Evolutionary conservation across 2,113 vertebrate species (phyloP).

Genomic region (Chaenogobius annularis): DNA sequence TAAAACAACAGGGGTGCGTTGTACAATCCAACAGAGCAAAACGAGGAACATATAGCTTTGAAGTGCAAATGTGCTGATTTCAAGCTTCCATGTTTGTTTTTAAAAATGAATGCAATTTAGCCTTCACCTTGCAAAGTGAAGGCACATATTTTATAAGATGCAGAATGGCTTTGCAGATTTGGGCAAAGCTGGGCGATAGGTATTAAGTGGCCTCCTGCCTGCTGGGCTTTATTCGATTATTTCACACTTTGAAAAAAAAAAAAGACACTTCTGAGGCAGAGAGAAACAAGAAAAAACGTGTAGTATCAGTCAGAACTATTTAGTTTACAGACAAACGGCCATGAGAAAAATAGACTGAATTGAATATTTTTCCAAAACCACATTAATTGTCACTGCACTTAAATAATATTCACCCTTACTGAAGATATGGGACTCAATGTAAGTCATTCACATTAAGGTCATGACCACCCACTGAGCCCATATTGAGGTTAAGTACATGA

Average conservation of each 20-base stretch:
- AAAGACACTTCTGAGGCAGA: not conserved
- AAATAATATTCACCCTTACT: constrained; percentile 30
- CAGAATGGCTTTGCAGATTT: constrained; percentile 17
- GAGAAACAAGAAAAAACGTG: not conserved
- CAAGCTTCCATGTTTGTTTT: not conserved
- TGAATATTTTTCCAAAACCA: constrained; percentile 20
- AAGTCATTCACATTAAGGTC: constrained; percentile 57
- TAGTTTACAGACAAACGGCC: too few species aligned
- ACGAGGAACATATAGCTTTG: constrained; percentile 2
- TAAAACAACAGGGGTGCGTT: constrained; percentile 26
- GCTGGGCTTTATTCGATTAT: constrained; percentile 12
- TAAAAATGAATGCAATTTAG: constrained; percentile 1
- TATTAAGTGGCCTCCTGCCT: constrained; percentile 18
- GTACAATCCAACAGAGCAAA: constrained; percentile 2
- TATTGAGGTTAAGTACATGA: constrained; percentile 69
- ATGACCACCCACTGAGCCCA: constrained; percentile 37
- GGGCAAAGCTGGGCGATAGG: constrained; percentile 28
- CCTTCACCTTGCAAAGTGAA: constrained; percentile 11
- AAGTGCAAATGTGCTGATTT: constrained; percentile 1
- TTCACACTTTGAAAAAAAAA: constrained; percentile 29
- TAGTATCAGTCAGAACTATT: too few species aligned
- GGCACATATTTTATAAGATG: constrained; percentile 19
- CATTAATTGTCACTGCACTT: constrained; percentile 37
- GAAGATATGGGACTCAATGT: constrained; percentile 11
- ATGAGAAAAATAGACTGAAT: not conserved